Evolutionary conservation across 2,113 vertebrate species (phyloP).

Genomic region (Lipotes vexillifer): DNA sequence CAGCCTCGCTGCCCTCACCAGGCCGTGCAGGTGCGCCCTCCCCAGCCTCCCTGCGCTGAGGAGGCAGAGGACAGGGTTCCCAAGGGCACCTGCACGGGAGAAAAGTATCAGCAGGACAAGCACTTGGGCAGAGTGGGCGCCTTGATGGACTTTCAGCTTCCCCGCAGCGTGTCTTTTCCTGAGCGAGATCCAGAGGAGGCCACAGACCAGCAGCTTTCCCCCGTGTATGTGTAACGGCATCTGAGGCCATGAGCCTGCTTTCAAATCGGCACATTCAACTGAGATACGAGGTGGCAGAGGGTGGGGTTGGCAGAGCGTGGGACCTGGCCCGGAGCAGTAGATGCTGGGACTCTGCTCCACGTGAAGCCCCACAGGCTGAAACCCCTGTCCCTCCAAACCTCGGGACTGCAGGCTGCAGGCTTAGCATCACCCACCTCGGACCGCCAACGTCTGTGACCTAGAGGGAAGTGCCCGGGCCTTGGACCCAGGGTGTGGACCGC

Average conservation of each 20-base stretch:
- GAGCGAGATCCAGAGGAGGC: not conserved
- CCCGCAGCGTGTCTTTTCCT: not conserved
- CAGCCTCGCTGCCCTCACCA: too few species aligned
- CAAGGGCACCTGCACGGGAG: not conserved
- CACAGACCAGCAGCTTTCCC: not conserved
- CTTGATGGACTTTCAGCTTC: rapidly evolving
- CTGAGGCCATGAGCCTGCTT: not conserved
- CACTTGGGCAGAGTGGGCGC: rapidly evolving
- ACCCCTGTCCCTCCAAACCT: not conserved
- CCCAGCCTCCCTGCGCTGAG: not conserved
- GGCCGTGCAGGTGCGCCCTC: rapidly evolving
- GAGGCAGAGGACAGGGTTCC: not conserved
- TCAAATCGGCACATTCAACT: rapidly evolving
- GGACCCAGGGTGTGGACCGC: rapidly evolving
- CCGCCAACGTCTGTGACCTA: rapidly evolving
- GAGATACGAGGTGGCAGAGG: rapidly evolving
- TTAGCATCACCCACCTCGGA: not conserved
- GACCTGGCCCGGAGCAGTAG: rapidly evolving
- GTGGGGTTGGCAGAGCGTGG: rapidly evolving
- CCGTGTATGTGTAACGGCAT: rapidly evolving
- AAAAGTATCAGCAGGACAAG: not conserved
- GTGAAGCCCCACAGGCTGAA: rapidly evolving
- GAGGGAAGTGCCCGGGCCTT: rapidly evolving
- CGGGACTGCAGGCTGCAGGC: rapidly evolving
- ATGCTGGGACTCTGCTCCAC: rapidly evolving